phyloP scores from a whole-genome alignment of 2,113 vertebrate species.

The Peromyscus leucopus region DNA sequence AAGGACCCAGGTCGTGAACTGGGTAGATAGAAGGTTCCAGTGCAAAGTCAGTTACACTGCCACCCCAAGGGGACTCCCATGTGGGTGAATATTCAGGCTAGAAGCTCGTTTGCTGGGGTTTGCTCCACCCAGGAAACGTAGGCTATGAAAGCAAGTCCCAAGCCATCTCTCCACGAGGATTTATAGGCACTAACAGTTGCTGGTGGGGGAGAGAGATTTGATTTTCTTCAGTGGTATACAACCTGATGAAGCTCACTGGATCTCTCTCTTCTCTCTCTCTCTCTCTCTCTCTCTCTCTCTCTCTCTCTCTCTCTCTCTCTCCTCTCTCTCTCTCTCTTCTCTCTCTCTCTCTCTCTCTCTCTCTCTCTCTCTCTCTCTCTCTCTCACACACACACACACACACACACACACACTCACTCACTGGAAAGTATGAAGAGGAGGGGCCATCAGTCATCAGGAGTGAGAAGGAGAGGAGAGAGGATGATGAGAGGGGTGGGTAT shows the following conservation, averaged over 20 bases:
- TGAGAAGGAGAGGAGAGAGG: background rate
- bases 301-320: background rate
- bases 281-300: no score
- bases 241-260: background rate
- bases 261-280: no score
- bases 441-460: background rate
- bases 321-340: no score
- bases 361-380: background rate
- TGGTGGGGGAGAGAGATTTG: background rate
- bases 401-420: no score
- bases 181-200: background rate
- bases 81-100: background rate
- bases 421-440: background rate
- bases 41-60: background rate
- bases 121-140: background rate
- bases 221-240: background rate
- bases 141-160: background rate
- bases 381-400: background rate
- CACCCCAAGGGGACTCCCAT: background rate
- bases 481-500: background rate
- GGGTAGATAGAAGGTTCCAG: background rate
- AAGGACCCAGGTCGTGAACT: no score
- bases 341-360: no score
- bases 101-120: no score
- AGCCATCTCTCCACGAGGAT: background rate